Base-by-base conservation (phyloP, 1,140 invertebrate species). In the Caerostris extrusa region DNA sequence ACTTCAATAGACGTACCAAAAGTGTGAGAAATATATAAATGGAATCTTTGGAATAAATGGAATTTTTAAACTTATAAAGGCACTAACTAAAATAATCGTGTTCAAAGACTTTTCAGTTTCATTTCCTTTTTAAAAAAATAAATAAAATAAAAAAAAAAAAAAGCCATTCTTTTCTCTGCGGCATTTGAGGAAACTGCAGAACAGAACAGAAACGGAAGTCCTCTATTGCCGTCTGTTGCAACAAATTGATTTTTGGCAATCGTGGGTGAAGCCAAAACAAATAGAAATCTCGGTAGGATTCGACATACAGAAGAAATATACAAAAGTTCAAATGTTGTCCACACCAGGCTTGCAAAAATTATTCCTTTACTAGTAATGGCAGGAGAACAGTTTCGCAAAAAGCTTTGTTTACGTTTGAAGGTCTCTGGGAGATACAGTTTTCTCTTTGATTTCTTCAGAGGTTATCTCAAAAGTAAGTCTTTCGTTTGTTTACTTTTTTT, bases 261-360 rank as follows among this genome's bases (percentile, higher is more conserved):
- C 69, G 69, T 50, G 7, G 69, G 19, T 8, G 7, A 71, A 50
- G n/a, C 69, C 14, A 56, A 55, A 85, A 85, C 82, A 85, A 85
- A 85, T 85, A 58, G 57, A 85, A 85, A 85, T 58, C 82, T 57
- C 57, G 7, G 82, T 8, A 58, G n/a, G n/a, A 56, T 58, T 56
- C 14, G 17, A 85, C 82, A 67, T n/a, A n/a, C n/a, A 17, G n/a
- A 85, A 57, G 82, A 85, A 56, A 85, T 85, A 85, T 85, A n/a
- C 17, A n/a, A 14, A 56, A 58, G 82, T 58, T 85, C 82, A 85
- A 85, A 85, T 85, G 82, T 19, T 85, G 82, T 85, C 55, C 82
- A 14, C 82, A 58, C 14, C 55, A 85, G 82, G 7, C 57, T 57
- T 58, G 82, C 17, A 57, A n/a, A 8, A 55, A 85, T 85, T 85